Percentiles rank a stretch among this genome's conserved stretches.
Evolutionary conservation across 2,113 vertebrate species (phyloP).

Genomic region (Megalops atlanticus): DNA sequence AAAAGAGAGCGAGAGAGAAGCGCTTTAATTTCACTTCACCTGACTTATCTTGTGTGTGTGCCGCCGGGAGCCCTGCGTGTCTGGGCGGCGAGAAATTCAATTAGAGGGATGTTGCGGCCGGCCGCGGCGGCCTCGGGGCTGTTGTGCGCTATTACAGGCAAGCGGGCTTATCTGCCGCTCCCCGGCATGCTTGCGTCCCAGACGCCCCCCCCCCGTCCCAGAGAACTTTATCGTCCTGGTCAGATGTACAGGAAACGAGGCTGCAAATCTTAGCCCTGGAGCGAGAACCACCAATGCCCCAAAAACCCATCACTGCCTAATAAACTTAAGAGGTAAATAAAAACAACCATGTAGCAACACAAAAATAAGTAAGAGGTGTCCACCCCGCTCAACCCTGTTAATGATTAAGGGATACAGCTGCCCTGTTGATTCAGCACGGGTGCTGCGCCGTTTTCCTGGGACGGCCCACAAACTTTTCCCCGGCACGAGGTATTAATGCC

Average conservation of each 20-base stretch:
- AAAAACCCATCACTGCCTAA: background rate
- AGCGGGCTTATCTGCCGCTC: constrained; percentile 20
- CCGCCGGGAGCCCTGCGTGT: background rate
- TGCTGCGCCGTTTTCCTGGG: background rate
- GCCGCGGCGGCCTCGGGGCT: background rate
- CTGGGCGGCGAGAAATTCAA: constrained; percentile 23
- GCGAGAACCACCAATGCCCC: background rate
- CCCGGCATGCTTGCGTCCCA: background rate
- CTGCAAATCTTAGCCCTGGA: constrained; percentile 17
- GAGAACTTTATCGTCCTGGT: constrained; percentile 20
- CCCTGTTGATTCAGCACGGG: background rate
- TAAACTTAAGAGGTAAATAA: background rate
- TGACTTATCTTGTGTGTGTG: constrained; percentile 5
- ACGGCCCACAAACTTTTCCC: background rate
- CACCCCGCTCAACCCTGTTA: background rate
- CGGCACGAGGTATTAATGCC: background rate
- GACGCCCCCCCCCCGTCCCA: background rate
- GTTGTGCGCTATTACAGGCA: background rate
- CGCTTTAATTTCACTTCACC: constrained; percentile 18
- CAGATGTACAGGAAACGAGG: constrained; percentile 21
- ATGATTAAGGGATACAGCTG: background rate
- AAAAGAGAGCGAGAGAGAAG: background rate
- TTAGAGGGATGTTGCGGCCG: constrained; percentile 12
- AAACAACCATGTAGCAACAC: background rate
- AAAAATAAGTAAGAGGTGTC: background rate